phyloP scores from a whole-genome alignment of 2,888 invertebrate species.

The Tuberolachnus salignus region DNA sequence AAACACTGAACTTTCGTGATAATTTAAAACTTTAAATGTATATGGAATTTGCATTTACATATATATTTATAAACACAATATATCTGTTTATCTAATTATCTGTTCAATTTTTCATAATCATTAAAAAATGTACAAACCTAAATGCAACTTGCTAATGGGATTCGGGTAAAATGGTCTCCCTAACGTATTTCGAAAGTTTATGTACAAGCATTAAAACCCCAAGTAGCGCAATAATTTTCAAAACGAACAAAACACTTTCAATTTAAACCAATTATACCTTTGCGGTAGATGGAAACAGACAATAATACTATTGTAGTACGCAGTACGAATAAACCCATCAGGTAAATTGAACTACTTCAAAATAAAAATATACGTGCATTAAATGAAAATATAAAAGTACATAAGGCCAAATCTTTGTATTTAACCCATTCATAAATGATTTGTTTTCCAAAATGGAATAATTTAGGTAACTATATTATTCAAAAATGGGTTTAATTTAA shows the following conservation, averaged over 20 bases:
- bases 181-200: slow-evolving; percentile 8
- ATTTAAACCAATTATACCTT: slow-evolving; percentile 35
- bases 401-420: neutral
- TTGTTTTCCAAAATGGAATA: no score
- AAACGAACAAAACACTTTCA: slow-evolving; percentile 1
- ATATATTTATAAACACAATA: neutral
- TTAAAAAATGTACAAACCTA: neutral
- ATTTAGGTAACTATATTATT: no score
- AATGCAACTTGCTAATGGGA: neutral
- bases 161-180: slow-evolving; percentile 10
- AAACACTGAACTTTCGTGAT: slow-evolving; percentile 7
- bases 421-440: neutral
- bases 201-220: slow-evolving; percentile 11
- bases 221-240: slow-evolving; percentile 19
- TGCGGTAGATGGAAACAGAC: slow-evolving; percentile 1
- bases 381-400: neutral
- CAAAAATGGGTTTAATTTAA: no score
- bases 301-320: neutral
- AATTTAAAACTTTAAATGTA: neutral
- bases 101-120: neutral
- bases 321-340: neutral
- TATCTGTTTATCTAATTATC: neutral
- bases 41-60: neutral
- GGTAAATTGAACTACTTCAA: slow-evolving; percentile 11
- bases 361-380: slow-evolving; percentile 2